phyloP scores from a whole-genome alignment of 2,113 vertebrate species.

The Callionymus lyra region DNA sequence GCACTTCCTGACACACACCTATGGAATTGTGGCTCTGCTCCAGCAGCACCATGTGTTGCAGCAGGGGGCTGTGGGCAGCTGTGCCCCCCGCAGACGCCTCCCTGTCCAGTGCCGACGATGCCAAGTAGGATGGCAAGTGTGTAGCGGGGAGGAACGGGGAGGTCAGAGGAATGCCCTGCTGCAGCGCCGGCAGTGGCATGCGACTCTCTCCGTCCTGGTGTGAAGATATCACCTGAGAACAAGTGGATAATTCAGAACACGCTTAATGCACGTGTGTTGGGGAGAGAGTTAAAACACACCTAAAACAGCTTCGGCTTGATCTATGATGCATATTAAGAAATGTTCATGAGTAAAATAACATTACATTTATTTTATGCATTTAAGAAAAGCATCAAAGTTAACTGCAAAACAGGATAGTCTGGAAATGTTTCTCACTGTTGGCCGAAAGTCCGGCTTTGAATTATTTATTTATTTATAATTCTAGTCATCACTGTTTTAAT shows the following conservation, averaged over 20 bases:
- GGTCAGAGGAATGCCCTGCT: constrained; percentile 77
- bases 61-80: constrained; percentile 74
- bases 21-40: constrained; percentile 84
- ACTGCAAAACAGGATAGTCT: too few species aligned
- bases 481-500: too few species aligned
- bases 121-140: constrained; percentile 87
- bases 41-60: constrained; percentile 92
- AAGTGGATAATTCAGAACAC: neutral
- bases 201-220: constrained; percentile 82
- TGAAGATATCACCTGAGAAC: constrained; percentile 69
- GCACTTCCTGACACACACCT: constrained; percentile 37
- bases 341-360: too few species aligned
- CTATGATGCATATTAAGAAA: too few species aligned
- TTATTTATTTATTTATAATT: too few species aligned
- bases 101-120: constrained; percentile 77
- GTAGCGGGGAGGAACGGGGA: constrained; percentile 75
- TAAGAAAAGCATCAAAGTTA: too few species aligned
- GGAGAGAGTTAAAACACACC: too few species aligned
- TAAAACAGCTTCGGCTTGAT: too few species aligned
- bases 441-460: too few species aligned
- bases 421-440: too few species aligned
- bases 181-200: constrained; percentile 72
- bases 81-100: constrained; percentile 58
- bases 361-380: too few species aligned
- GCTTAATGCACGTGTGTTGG: too few species aligned